Percentiles rank a stretch among this genome's conserved stretches.
These are phyloP conservation scores for Drosophila navojoa DNA, from an alignment of 1,140 invertebrate species.

Conservation along the genomic window DNA sequence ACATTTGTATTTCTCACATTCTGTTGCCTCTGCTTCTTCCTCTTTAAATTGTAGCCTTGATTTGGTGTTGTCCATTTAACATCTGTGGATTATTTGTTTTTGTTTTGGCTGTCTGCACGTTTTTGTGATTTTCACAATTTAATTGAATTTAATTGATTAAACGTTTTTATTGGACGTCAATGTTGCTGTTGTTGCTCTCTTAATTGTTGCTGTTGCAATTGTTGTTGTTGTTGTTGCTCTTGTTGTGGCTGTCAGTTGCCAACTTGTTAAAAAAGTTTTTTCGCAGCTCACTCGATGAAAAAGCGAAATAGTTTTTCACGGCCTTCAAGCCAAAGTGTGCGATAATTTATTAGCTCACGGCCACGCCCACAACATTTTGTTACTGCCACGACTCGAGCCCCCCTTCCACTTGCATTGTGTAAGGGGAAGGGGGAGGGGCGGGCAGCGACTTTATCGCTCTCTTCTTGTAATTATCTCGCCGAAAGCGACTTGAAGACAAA, in stretches of 20 bases:
- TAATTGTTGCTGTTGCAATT: constrained; percentile 7
- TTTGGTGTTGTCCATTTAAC: constrained; percentile 8
- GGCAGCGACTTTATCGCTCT: constrained; percentile 31
- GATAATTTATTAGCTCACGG: constrained; percentile 54
- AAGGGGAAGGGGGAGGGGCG: too few relatives aligned
- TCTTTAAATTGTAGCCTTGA: neutral
- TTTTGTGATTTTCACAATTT: constrained; percentile 71
- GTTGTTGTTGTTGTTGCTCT: constrained; percentile 24
- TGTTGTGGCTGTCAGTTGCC: constrained; percentile 44
- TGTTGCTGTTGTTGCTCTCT: neutral
- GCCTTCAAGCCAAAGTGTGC: constrained; percentile 45
- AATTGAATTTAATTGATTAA: constrained; percentile 72
- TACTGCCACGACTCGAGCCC: neutral
- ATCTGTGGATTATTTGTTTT: constrained; percentile 30
- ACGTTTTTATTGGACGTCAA: constrained; percentile 57
- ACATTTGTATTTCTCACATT: neutral
- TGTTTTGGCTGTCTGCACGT: constrained; percentile 48
- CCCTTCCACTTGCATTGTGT: neutral
- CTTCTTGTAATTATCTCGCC: constrained; percentile 48
- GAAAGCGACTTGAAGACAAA: constrained; percentile 47
- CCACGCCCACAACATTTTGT: constrained; percentile 7
- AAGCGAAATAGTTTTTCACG: constrained; percentile 46
- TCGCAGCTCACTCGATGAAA: constrained; percentile 2
- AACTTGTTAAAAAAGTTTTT: constrained; percentile 56
- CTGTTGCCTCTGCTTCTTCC: neutral